Evolutionary conservation across 1,140 invertebrate genomes (phyloP).

Genomic region (Sarcophaga bullata): DNA sequence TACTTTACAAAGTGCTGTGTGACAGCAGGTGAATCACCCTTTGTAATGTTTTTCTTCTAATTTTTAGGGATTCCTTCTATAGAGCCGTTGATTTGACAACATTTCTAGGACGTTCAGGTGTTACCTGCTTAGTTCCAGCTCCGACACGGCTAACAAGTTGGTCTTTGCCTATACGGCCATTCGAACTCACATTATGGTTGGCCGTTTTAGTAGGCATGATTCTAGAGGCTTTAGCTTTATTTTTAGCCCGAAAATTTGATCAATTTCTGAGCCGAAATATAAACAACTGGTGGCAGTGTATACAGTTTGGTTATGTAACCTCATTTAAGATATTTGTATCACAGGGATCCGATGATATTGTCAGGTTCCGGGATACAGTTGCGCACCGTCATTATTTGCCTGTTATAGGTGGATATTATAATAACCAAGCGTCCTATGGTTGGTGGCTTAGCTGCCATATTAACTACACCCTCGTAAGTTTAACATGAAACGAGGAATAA

Average conservation of each 20-base stretch:
- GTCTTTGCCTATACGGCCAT: conserved; percentile 54
- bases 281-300: conserved; percentile 43
- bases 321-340: conserved; percentile 58
- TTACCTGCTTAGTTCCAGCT: conserved; percentile 57
- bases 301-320: conserved; percentile 52
- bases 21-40: too few species aligned
- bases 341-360: conserved; percentile 55
- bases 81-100: conserved; percentile 51
- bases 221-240: conserved; percentile 50
- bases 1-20: too few species aligned
- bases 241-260: conserved; percentile 44
- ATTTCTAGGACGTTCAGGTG: conserved; percentile 56
- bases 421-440: conserved; percentile 60
- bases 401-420: conserved; percentile 61
- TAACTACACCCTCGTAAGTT: conserved; percentile 54
- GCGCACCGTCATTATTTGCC: conserved; percentile 52
- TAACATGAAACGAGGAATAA: too few species aligned
- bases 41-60: background rate
- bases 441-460: conserved; percentile 56
- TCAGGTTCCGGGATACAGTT: conserved; percentile 51
- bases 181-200: conserved; percentile 54
- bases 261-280: background rate
- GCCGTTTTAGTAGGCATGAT: conserved; percentile 50
- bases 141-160: conserved; percentile 54
- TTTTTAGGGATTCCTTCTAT: conserved; percentile 40